Percentiles rank a stretch among this genome's conserved stretches.
Evolutionary conservation across 1,140 invertebrate genomes (phyloP).

Genomic region (Macrobrachium nipponense): DNA sequence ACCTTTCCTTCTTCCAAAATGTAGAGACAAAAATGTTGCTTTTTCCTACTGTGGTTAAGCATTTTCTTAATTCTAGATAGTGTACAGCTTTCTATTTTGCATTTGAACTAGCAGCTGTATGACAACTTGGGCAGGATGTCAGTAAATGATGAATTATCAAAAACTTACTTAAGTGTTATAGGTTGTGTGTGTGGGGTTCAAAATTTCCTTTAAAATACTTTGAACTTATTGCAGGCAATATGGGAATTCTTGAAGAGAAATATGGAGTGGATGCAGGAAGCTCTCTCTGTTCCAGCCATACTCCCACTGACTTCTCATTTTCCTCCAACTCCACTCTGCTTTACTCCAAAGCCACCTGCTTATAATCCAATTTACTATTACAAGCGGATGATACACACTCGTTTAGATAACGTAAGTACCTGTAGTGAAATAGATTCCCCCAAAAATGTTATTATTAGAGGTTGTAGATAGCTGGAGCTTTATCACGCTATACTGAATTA

Average conservation of each 20-base stretch:
- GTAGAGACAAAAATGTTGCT: too few species aligned
- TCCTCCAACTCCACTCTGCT: constrained; percentile 57
- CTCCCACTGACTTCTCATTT: constrained; percentile 68
- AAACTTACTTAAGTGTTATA: too few species aligned
- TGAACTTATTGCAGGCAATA: constrained; percentile 71
- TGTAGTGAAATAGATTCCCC: too few species aligned
- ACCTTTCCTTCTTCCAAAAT: too few species aligned
- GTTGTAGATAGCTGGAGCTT: neutral
- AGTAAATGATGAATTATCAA: too few species aligned
- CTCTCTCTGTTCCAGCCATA: constrained; percentile 67
- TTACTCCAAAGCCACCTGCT: constrained; percentile 43
- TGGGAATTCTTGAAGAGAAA: constrained; percentile 78
- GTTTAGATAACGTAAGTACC: constrained; percentile 51
- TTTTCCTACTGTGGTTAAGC: too few species aligned
- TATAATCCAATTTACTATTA: constrained; percentile 61
- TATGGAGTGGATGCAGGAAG: constrained; percentile 74
- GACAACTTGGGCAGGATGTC: too few species aligned
- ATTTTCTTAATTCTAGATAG: too few species aligned
- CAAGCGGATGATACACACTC: constrained; percentile 54
- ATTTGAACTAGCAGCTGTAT: too few species aligned
- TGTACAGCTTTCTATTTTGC: too few species aligned
- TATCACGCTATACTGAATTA: neutral
- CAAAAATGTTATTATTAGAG: neutral
- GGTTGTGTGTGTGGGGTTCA: too few species aligned
- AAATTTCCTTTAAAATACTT: neutral